Conservation (phyloP, 2,888 invertebrate genomes). For the Dorcus parallelipipedus region DNA sequence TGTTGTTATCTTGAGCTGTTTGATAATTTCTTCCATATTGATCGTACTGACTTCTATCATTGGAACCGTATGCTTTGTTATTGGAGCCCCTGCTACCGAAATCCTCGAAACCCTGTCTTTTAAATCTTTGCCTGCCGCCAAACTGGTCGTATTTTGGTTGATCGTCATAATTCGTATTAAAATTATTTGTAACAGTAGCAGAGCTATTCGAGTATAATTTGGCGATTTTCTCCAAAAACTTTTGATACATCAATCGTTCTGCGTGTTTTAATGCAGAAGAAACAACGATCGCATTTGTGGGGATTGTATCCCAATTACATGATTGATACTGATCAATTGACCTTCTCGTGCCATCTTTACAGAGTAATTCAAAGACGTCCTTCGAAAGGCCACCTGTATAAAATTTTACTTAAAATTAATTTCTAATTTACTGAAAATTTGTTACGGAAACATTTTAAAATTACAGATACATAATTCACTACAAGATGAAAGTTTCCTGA, state of each 20-base stretch:
- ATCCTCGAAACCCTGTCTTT: constrained; percentile 17
- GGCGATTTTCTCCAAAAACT: constrained; percentile 61
- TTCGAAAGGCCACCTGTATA: constrained; percentile 60
- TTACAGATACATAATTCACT: too few species aligned
- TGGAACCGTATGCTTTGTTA: constrained; percentile 7
- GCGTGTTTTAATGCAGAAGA: constrained; percentile 70
- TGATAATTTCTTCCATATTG: constrained; percentile 4
- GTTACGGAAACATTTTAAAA: too few species aligned
- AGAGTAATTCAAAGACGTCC: constrained; percentile 75
- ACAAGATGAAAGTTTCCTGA: too few species aligned
- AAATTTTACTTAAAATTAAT: neutral
- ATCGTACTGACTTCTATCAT: constrained; percentile 6
- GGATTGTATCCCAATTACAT: constrained; percentile 85
- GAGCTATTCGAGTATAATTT: constrained; percentile 52
- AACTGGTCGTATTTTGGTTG: constrained; percentile 33
- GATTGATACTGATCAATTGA: constrained; percentile 64
- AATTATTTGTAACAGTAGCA: constrained; percentile 23
- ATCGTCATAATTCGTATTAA: constrained; percentile 21
- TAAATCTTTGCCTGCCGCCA: constrained; percentile 35
- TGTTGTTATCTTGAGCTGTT: constrained; percentile 35
- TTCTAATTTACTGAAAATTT: too few species aligned
- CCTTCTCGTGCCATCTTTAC: constrained; percentile 72
- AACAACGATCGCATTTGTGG: constrained; percentile 80
- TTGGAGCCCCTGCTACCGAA: constrained; percentile 3
- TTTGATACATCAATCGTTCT: constrained; percentile 60